Conservation (phyloP, 2,797 vertebrate genomes). For the Aplochiton taeniatus region DNA sequence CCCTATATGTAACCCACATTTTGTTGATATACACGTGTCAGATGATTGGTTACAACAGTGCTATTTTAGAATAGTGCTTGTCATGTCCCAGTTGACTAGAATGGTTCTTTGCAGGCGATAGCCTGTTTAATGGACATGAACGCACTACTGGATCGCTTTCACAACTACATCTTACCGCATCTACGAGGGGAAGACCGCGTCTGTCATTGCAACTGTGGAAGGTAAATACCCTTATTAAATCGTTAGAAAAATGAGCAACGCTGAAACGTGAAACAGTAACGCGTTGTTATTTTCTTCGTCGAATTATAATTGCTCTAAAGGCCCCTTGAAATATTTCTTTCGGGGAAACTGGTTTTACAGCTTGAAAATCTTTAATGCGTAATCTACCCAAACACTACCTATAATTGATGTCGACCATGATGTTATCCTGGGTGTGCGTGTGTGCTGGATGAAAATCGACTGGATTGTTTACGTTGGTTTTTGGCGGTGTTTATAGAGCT, state of each 20-base stretch:
- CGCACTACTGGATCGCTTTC: conserved; percentile 99
- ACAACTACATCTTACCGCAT: conserved; percentile 99
- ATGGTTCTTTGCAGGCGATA: conserved; percentile 95
- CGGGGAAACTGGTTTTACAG: conserved; percentile 40
- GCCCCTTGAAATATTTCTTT: conserved; percentile 63
- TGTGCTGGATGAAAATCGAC: not conserved
- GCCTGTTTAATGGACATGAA: conserved; percentile 99
- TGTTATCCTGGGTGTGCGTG: conserved; percentile 16
- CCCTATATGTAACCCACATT: not conserved
- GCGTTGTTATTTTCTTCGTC: conserved; percentile 31
- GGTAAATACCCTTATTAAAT: conserved; percentile 78
- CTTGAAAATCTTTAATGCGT: conserved; percentile 37
- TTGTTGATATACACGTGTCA: conserved; percentile 12
- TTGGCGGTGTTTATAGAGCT: conserved; percentile 29
- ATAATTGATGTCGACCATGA: conserved; percentile 8
- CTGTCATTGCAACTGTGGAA: conserved; percentile 99
- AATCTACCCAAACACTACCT: conserved; percentile 1
- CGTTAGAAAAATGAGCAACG: conserved; percentile 19
- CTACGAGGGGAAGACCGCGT: conserved; percentile 98
- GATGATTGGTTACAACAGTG: conserved; percentile 46
- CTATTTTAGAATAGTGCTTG: conserved; percentile 67
- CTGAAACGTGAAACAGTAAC: not conserved
- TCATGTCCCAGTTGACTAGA: conserved; percentile 79
- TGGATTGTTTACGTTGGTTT: conserved; percentile 16
- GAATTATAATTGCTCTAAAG: conserved; percentile 61